Evolutionary conservation across 2,113 vertebrate genomes (phyloP).

Genomic region (Amia ocellicauda): DNA sequence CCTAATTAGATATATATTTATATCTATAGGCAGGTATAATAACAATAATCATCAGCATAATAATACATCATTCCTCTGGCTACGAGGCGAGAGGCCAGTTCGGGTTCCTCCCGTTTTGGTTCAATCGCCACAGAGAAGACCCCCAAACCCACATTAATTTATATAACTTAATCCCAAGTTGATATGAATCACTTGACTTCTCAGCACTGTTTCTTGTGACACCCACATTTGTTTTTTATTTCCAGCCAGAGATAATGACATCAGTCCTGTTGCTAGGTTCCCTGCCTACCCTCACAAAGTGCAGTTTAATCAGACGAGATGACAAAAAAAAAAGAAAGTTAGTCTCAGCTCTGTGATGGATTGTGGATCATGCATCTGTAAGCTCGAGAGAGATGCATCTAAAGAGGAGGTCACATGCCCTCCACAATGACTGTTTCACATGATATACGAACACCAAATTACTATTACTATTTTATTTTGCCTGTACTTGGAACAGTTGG

Average conservation of each 20-base stretch:
- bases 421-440: too few species aligned
- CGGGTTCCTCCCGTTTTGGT: neutral
- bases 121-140: neutral
- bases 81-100: neutral
- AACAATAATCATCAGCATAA: too few species aligned
- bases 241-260: conserved; percentile 19
- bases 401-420: too few species aligned
- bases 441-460: too few species aligned
- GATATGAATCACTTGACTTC: conserved; percentile 15
- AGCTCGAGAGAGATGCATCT: too few species aligned
- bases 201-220: conserved; percentile 20
- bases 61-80: too few species aligned
- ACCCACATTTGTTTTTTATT: conserved; percentile 25
- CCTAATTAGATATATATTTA: neutral
- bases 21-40: too few species aligned
- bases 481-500: too few species aligned
- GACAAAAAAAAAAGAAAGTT: conserved; percentile 4
- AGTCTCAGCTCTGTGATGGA: conserved; percentile 1
- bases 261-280: conserved; percentile 22
- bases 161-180: conserved; percentile 17
- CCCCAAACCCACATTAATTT: conserved; percentile 9
- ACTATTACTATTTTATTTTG: too few species aligned
- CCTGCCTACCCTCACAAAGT: conserved; percentile 6
- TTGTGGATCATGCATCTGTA: neutral
- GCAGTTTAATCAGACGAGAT: conserved; percentile 9